These are phyloP conservation scores for Spermophilus dauricus DNA, from an alignment of 2,113 vertebrate genomes.

Conservation along the genomic window DNA sequence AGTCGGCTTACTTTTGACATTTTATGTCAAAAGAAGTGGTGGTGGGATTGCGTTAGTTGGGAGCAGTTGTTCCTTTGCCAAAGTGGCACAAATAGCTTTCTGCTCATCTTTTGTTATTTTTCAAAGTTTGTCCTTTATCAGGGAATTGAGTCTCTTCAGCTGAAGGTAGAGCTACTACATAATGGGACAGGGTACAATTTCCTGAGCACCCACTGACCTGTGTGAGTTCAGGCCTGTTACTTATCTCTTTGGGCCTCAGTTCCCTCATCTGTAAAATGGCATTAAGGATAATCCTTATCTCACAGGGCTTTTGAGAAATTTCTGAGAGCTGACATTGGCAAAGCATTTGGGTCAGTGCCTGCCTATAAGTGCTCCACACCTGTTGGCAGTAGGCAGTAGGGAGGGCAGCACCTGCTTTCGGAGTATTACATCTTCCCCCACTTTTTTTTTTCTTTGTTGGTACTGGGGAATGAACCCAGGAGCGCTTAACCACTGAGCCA, in stretches of 20 bases:
- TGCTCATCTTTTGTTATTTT: slow-evolving; percentile 32
- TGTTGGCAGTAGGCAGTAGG: background rate
- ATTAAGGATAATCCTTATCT: background rate
- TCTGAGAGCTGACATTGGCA: background rate
- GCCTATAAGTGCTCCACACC: background rate
- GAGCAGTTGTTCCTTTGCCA: slow-evolving; percentile 20
- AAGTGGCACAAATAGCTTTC: slow-evolving; percentile 19
- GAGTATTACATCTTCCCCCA: no score
- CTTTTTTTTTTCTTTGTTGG: no score
- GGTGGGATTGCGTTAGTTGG: background rate
- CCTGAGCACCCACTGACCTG: background rate
- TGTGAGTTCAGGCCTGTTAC: background rate
- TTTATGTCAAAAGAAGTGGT: slow-evolving; percentile 41
- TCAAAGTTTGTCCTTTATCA: background rate
- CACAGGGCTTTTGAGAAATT: background rate
- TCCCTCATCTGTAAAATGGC: background rate
- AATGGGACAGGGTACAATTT: background rate
- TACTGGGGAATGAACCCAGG: no score
- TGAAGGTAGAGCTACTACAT: background rate
- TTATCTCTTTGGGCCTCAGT: background rate
- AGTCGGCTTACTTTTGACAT: slow-evolving; percentile 65
- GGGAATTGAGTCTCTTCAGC: background rate
- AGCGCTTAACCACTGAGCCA: no score
- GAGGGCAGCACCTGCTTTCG: background rate
- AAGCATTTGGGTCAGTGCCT: background rate